These are phyloP conservation scores for Olivierus martensii DNA, from an alignment of 1,140 invertebrate species.

Conservation along the genomic window DNA sequence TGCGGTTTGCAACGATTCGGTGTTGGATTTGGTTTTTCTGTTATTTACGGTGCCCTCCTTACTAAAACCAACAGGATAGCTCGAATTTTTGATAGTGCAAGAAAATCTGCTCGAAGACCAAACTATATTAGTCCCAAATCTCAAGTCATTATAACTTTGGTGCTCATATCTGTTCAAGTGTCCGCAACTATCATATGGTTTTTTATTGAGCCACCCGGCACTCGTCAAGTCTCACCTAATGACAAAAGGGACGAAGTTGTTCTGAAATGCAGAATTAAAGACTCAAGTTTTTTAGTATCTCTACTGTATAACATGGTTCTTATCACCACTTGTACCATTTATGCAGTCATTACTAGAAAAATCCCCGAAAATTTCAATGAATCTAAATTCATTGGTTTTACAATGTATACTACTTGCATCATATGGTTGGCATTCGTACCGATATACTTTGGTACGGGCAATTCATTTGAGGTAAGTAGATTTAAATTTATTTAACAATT, in stretches of 20 bases:
- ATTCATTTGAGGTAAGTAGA: conserved; percentile 38
- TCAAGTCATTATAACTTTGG: conserved; percentile 50
- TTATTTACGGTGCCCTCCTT: conserved; percentile 45
- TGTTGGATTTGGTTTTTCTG: conserved; percentile 43
- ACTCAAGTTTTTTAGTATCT: conserved; percentile 44
- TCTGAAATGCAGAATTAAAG: conserved; percentile 44
- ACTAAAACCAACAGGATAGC: conserved; percentile 49
- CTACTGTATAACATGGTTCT: conserved; percentile 47
- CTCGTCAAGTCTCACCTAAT: conserved; percentile 36
- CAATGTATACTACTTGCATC: conserved; percentile 53
- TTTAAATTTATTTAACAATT: neutral
- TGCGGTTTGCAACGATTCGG: conserved; percentile 42
- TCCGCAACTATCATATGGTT: conserved; percentile 40
- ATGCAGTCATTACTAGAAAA: conserved; percentile 46
- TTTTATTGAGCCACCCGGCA: conserved; percentile 41
- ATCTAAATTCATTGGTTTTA: conserved; percentile 48
- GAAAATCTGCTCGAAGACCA: conserved; percentile 47
- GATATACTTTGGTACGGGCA: conserved; percentile 46
- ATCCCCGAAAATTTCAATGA: conserved; percentile 51
- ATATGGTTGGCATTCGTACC: conserved; percentile 49
- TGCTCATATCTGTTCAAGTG: conserved; percentile 44
- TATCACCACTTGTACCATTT: conserved; percentile 46
- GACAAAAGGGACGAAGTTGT: conserved; percentile 34
- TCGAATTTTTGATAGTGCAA: conserved; percentile 45
- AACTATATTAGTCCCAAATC: conserved; percentile 59